phyloP scores from a whole-genome alignment of 2,888 invertebrate species.

The Dasypolia templi region DNA sequence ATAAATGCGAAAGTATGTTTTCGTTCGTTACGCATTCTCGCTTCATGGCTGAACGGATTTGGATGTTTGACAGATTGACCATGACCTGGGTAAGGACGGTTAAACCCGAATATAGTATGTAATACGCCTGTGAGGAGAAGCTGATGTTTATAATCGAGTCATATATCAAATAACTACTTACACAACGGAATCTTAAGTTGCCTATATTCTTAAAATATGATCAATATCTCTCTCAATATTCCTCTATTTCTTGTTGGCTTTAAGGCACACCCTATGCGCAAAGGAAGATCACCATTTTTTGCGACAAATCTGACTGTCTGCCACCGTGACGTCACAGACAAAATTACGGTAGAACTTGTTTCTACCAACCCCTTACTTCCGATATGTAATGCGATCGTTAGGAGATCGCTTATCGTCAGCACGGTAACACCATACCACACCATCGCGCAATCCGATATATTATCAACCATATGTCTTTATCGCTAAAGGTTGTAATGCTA shows the following conservation, averaged over 20 bases:
- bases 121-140: neutral
- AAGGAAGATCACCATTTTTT: neutral
- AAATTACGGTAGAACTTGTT: conserved; percentile 40
- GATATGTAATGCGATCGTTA: conserved; percentile 65
- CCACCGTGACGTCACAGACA: conserved; percentile 48
- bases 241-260: neutral
- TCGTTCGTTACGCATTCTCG: too few species aligned
- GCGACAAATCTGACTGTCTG: conserved; percentile 6
- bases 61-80: too few species aligned
- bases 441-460: conserved; percentile 25
- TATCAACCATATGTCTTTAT: conserved; percentile 20
- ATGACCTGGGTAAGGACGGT: too few species aligned
- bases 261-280: neutral
- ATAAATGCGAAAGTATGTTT: too few species aligned
- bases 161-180: neutral
- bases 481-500: conserved; percentile 20
- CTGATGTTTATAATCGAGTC: neutral
- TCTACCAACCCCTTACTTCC: conserved; percentile 60
- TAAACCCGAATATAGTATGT: neutral
- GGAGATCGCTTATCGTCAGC: conserved; percentile 59
- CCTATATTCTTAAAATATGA: neutral
- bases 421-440: conserved; percentile 51
- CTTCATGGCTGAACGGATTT: too few species aligned
- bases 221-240: neutral
- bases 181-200: neutral